Base-by-base conservation (phyloP, 2,888 invertebrate genomes). In the Cheilosia pagana region DNA sequence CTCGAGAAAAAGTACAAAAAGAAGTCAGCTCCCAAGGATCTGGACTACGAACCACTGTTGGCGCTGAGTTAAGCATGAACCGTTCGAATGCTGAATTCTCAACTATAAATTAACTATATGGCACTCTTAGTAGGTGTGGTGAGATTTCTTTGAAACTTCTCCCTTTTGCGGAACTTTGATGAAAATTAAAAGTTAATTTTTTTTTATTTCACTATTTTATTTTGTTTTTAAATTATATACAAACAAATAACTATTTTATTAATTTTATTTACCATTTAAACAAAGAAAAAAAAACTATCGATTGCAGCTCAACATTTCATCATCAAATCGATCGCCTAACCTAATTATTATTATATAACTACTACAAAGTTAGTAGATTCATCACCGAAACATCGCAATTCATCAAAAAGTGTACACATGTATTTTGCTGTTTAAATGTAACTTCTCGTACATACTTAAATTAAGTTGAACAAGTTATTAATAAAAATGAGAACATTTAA, bases 1-100 rank as follows among this genome's bases (percentile, higher is more conserved):
- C 91, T 93, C 35, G 93, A 93, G 87, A 94, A 92, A 87, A 92
- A 93, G 88, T 93, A 94, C 87, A 90, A 92, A 87, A 92, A 92
- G 87, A 91, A 93, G 87, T 74, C 88, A 7, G 87, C 88, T 63
- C 88, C 90, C 71, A 91, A 92, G 87, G 90, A 91, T 41, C 59
- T 88, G 31, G 92, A 92, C 16, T 89, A 90, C 67, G 92, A 92
- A 86, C 92, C 92, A 5, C 87, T 92, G 23, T 83, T 92, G 88
- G 92, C 92, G 8, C 87, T 92, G 68, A 92, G 91, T 87, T 91
- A 92, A 92, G 89, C 88, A 7, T 16, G 3, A 25, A 57, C 53
- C 53, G 21, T 63, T 53, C 59, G 52, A 31, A 25, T 50, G 41
- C 35, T 53, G 65, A 71, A 60, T 59, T 71, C 65, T 60, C 70